Evolutionary conservation across 2,797 vertebrate genomes (phyloP).

Genomic region (Catamblyrhynchus diadema): DNA sequence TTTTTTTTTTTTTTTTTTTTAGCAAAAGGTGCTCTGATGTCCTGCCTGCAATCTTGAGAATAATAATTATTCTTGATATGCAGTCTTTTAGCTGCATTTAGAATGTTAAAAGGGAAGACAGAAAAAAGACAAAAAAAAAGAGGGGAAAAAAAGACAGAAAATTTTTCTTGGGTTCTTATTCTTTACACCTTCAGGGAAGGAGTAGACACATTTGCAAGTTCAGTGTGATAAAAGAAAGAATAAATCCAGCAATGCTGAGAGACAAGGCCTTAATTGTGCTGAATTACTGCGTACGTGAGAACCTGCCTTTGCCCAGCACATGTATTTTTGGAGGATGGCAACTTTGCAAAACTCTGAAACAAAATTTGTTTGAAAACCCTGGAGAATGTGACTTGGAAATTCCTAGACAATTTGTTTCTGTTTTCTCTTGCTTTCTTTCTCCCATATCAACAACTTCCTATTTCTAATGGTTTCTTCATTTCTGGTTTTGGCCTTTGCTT

Average conservation of each 20-base stretch:
- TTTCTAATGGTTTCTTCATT: not conserved
- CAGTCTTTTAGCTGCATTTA: not conserved
- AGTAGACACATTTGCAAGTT: not conserved
- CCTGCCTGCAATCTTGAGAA: slow-evolving; percentile 2
- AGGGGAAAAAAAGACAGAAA: not conserved
- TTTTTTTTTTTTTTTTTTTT: not conserved
- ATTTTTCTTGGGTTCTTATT: not conserved
- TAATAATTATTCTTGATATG: not conserved
- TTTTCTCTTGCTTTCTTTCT: not conserved
- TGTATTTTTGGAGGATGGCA: not conserved
- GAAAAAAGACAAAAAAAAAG: not conserved
- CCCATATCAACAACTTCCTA: not conserved
- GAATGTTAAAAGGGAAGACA: not conserved
- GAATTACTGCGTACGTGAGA: not conserved
- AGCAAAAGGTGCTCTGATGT: not conserved
- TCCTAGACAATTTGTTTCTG: not conserved
- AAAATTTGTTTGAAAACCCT: not conserved
- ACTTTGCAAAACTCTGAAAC: not conserved
- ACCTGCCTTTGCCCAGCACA: not conserved
- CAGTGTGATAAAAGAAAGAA: not conserved
- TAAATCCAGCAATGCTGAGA: not conserved
- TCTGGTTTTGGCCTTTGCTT: not conserved
- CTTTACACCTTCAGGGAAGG: not conserved
- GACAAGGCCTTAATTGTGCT: not conserved
- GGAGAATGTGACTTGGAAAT: not conserved